phyloP scores from a whole-genome alignment of 2,888 invertebrate species.

The Germaria angustata region DNA sequence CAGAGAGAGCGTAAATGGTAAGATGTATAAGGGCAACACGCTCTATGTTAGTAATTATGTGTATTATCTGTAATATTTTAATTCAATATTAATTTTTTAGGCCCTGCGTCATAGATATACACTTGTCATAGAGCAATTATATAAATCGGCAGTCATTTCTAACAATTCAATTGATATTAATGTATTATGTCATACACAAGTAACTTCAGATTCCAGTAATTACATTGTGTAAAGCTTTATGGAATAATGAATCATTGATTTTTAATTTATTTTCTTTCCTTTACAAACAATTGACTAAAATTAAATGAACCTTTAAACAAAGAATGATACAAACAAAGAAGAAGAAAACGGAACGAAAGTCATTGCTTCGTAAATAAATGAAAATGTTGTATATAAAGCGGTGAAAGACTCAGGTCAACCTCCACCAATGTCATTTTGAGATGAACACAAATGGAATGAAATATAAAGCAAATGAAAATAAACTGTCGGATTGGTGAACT shows the following conservation, averaged over 20 bases:
- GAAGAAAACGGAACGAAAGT: background rate
- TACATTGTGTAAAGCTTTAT: conserved; percentile 8
- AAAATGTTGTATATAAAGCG: background rate
- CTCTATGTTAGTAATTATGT: background rate
- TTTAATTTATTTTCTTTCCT: conserved; percentile 7
- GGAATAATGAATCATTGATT: conserved; percentile 53
- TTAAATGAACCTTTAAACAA: conserved; percentile 16
- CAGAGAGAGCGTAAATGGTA: no score
- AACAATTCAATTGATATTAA: conserved; percentile 4
- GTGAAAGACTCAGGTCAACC: conserved; percentile 6
- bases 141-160: conserved; percentile 1
- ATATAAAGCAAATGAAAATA: conserved; percentile 27
- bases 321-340: conserved; percentile 9
- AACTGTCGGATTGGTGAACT: background rate
- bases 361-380: conserved; percentile 40
- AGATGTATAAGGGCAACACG: no score
- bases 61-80: background rate
- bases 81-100: background rate
- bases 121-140: no score
- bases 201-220: conserved; percentile 21
- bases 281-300: conserved; percentile 16
- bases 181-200: conserved; percentile 35
- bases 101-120: background rate
- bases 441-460: conserved; percentile 17
- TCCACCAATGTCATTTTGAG: conserved; percentile 20